A percentile compares a stretch with the other conserved stretches of the same genome.
Conservation (phyloP, 2,888 invertebrate species). For the Abrostola tripartita region DNA sequence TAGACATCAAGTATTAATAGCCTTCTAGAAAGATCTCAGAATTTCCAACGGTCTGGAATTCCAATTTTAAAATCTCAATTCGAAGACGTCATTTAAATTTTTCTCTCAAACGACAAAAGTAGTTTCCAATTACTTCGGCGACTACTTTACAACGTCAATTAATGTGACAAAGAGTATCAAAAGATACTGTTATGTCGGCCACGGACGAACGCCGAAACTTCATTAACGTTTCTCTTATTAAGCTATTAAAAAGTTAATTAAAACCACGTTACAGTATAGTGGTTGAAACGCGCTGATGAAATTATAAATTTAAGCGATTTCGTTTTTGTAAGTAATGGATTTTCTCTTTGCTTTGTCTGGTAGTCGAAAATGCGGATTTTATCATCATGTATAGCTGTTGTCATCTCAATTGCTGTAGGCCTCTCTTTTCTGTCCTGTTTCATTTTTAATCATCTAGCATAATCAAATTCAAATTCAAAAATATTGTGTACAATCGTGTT, state of each 20-base stretch:
- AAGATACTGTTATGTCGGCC: constrained; percentile 15
- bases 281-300: constrained; percentile 44
- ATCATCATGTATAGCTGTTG: no score
- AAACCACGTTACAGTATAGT: constrained; percentile 36
- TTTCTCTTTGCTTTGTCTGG: constrained; percentile 36
- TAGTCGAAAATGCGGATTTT: not conserved
- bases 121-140: constrained; percentile 5
- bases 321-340: constrained; percentile 36
- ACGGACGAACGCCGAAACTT: constrained; percentile 19
- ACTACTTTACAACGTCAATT: constrained; percentile 19
- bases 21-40: no score
- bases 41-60: no score
- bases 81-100: not conserved
- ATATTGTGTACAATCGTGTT: no score
- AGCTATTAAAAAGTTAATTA: constrained; percentile 55
- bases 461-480: no score
- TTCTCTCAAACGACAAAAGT: not conserved
- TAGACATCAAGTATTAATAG: no score
- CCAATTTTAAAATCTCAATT: no score
- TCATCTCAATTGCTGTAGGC: no score
- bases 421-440: no score
- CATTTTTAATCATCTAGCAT: no score
- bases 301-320: constrained; percentile 51
- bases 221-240: constrained; percentile 51
- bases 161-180: constrained; percentile 26